These are phyloP conservation scores for Nymphicus hollandicus DNA, from an alignment of 2,113 vertebrate species.

Conservation along the genomic window DNA sequence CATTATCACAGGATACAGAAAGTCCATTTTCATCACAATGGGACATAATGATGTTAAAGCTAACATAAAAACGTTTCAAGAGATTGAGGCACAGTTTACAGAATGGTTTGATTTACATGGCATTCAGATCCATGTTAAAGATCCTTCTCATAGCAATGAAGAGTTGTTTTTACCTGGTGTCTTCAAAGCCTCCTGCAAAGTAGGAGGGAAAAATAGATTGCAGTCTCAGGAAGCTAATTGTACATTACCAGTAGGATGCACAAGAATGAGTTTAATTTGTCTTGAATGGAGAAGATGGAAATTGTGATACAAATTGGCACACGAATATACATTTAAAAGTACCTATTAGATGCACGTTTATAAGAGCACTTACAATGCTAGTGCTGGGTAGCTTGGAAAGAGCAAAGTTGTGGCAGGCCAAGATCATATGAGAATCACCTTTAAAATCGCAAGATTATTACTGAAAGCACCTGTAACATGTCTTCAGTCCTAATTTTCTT, in stretches of 20 bases:
- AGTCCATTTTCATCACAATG: conserved; percentile 81
- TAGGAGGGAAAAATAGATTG: conserved; percentile 21
- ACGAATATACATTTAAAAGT: conserved; percentile 46
- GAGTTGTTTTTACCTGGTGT: conserved; percentile 12
- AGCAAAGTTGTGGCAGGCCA: background rate
- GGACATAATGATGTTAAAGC: conserved; percentile 76
- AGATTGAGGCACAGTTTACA: conserved; percentile 65
- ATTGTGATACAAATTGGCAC: conserved; percentile 30
- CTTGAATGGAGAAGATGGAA: conserved; percentile 13
- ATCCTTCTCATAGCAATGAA: background rate
- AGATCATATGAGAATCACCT: background rate
- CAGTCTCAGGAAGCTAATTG: conserved; percentile 48
- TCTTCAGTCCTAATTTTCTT: background rate
- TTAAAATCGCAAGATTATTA: background rate
- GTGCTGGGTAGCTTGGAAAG: background rate
- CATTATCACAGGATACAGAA: conserved; percentile 76
- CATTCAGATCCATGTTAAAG: conserved; percentile 40
- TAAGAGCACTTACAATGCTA: background rate
- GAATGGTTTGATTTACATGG: conserved; percentile 68
- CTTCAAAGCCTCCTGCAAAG: conserved; percentile 30
- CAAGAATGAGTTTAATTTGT: conserved; percentile 67
- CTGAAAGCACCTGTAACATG: background rate
- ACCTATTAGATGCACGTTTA: conserved; percentile 2
- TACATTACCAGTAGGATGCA: conserved; percentile 44
- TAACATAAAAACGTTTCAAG: conserved; percentile 67